Evolutionary conservation across 2,888 invertebrate species (phyloP).

Genomic region (Lasioglossum pauxillum): DNA sequence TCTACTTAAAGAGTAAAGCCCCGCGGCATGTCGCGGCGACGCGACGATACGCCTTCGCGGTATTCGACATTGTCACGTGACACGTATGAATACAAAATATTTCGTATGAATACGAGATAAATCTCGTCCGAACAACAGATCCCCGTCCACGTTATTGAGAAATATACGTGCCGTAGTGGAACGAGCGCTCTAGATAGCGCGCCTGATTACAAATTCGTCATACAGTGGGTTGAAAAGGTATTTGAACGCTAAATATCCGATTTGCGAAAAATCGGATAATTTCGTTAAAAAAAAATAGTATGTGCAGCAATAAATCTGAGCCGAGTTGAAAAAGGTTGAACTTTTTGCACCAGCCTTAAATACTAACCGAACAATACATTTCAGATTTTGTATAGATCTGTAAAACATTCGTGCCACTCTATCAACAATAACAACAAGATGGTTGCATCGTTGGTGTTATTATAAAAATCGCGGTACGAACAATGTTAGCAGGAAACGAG

Average conservation of each 20-base stretch:
- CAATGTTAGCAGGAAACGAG: not conserved
- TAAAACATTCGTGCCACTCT: not conserved
- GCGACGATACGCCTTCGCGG: conserved; percentile 39
- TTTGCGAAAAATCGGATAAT: too few relatives aligned
- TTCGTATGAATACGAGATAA: conserved; percentile 54
- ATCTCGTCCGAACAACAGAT: conserved; percentile 53
- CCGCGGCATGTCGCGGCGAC: not conserved
- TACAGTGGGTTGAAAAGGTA: too few relatives aligned
- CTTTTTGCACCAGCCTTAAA: too few relatives aligned
- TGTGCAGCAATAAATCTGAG: too few relatives aligned
- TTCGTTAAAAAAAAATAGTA: too few relatives aligned
- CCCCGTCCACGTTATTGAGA: conserved; percentile 45
- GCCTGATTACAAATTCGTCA: not conserved
- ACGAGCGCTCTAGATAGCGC: not conserved
- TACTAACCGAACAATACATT: too few relatives aligned
- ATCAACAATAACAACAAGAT: not conserved
- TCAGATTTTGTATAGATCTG: too few relatives aligned
- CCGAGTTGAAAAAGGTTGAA: too few relatives aligned
- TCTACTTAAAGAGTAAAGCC: conserved; percentile 28
- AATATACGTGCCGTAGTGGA: conserved; percentile 27
- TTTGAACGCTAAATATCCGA: too few relatives aligned
- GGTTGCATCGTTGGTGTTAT: not conserved
- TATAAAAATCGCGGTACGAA: not conserved
- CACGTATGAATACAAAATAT: conserved; percentile 40
- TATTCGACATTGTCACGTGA: conserved; percentile 30